Conservation (phyloP, 2,888 invertebrate genomes). For the Brenthis ino region DNA sequence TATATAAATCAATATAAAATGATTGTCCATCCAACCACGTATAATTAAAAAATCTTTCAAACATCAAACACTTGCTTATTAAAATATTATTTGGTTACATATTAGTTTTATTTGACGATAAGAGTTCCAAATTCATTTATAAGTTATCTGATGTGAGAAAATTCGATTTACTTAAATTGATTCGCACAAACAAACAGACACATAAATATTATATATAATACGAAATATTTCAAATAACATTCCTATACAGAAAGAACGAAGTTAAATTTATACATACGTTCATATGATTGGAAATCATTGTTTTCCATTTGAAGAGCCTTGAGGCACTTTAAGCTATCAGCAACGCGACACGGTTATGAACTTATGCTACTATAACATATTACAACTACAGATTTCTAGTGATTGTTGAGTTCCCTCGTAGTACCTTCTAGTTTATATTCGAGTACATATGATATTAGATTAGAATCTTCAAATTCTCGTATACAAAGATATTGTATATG, state of each 20-base stretch:
- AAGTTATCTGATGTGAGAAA: background rate
- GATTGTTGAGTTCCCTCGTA: background rate
- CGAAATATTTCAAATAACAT: background rate
- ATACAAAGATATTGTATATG: too few relatives aligned
- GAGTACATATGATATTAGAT: too few relatives aligned
- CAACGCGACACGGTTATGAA: background rate
- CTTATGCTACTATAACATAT: constrained; percentile 2
- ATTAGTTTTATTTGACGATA: too few relatives aligned
- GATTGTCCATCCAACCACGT: too few relatives aligned
- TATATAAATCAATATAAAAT: too few relatives aligned
- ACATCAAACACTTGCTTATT: too few relatives aligned
- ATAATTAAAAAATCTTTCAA: too few relatives aligned
- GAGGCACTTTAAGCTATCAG: background rate
- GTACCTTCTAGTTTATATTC: constrained; percentile 1
- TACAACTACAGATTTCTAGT: background rate
- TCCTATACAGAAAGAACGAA: too few relatives aligned
- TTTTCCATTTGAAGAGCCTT: constrained; percentile 1
- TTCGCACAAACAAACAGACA: background rate
- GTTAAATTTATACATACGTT: background rate
- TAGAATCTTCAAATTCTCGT: too few relatives aligned
- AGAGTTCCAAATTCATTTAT: background rate
- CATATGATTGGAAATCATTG: background rate
- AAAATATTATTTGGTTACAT: too few relatives aligned
- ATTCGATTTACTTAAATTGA: background rate
- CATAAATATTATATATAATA: too few relatives aligned